Conservation (phyloP, 1,140 invertebrate genomes). For the Mactra quadrangularis region DNA sequence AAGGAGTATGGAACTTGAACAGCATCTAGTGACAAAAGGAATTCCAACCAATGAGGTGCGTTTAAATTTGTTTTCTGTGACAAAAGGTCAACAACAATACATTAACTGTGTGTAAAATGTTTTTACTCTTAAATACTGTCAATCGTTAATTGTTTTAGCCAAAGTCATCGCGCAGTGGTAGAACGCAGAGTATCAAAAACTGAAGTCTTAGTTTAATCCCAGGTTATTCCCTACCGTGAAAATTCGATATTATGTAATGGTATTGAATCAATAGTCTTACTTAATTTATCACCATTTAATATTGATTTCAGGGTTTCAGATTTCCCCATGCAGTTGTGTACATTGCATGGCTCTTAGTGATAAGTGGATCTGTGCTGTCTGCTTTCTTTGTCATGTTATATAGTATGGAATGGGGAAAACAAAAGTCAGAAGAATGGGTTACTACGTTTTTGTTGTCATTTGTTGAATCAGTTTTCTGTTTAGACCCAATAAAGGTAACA, state of each 20-base stretch:
- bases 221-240: too few species aligned
- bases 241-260: too few species aligned
- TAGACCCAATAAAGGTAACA: slow-evolving; percentile 77
- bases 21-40: slow-evolving; percentile 44
- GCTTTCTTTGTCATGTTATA: slow-evolving; percentile 75
- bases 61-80: too few species aligned
- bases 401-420: slow-evolving; percentile 77
- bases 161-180: too few species aligned
- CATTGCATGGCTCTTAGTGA: slow-evolving; percentile 71
- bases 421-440: slow-evolving; percentile 76
- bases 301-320: slow-evolving; percentile 21
- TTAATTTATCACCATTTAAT: too few species aligned
- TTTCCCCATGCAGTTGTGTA: slow-evolving; percentile 67
- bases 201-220: too few species aligned
- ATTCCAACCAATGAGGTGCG: slow-evolving; percentile 39
- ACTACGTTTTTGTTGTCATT: slow-evolving; percentile 73
- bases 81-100: too few species aligned
- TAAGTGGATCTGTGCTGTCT: slow-evolving; percentile 50
- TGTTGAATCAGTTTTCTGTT: slow-evolving; percentile 71
- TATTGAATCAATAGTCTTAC: too few species aligned
- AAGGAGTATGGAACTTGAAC: slow-evolving; percentile 47
- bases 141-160: too few species aligned
- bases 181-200: too few species aligned
- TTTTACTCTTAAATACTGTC: too few species aligned
- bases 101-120: too few species aligned